phyloP scores from a whole-genome alignment of 2,113 vertebrate species.

The Hassar affinis region DNA sequence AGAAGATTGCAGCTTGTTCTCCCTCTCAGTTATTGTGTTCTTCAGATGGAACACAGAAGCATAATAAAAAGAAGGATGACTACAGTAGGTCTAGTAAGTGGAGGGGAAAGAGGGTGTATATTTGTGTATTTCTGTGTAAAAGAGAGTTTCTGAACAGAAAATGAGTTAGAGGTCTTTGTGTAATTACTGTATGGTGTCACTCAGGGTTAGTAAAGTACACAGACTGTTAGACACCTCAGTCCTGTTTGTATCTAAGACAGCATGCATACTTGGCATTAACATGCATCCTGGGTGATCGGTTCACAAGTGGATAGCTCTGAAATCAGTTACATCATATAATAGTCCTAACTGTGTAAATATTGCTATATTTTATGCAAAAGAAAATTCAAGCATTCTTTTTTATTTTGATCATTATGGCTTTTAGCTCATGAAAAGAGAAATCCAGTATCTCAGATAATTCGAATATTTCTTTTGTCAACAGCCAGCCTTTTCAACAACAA shows the following conservation, averaged over 20 bases:
- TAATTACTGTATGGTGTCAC: not conserved
- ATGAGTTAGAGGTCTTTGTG: not conserved
- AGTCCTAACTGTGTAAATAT: too few relatives aligned
- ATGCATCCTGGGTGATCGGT: too few relatives aligned
- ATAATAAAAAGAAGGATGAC: not conserved
- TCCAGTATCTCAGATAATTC: too few relatives aligned
- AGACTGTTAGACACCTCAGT: not conserved
- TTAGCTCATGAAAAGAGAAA: too few relatives aligned
- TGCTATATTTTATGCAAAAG: too few relatives aligned
- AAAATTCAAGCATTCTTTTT: too few relatives aligned
- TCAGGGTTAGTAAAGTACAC: not conserved
- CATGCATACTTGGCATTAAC: too few relatives aligned
- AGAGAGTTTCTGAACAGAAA: not conserved
- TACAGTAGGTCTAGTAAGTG: not conserved
- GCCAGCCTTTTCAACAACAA: too few relatives aligned
- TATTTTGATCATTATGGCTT: too few relatives aligned
- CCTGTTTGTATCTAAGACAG: not conserved
- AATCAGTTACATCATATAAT: too few relatives aligned
- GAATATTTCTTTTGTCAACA: too few relatives aligned
- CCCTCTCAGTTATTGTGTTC: conserved; percentile 6
- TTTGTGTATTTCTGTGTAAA: not conserved
- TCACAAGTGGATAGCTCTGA: too few relatives aligned
- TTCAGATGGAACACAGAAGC: conserved; percentile 23
- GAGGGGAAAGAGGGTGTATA: not conserved
- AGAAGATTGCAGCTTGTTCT: conserved; percentile 53